Conservation (phyloP, 2,797 vertebrate species). For the Lacerta viridis region DNA sequence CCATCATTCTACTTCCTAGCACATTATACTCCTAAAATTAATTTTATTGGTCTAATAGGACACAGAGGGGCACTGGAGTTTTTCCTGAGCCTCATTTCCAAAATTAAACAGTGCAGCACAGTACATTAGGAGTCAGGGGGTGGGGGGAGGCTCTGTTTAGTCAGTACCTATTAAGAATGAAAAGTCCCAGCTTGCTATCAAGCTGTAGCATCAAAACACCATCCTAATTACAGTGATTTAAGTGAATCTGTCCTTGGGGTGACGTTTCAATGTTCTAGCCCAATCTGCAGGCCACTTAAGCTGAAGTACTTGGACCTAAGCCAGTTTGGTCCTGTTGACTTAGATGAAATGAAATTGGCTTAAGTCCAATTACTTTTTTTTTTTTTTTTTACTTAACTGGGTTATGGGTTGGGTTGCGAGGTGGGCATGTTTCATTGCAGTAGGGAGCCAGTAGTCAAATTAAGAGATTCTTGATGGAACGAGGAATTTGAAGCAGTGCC, state of each 20-base stretch:
- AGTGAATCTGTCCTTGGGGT: constrained; percentile 52
- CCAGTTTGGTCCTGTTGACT: constrained; percentile 37
- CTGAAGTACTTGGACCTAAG: constrained; percentile 39
- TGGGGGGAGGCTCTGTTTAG: background rate
- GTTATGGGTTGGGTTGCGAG: constrained; percentile 15
- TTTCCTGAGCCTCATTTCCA: constrained; percentile 16
- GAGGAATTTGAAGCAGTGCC: background rate
- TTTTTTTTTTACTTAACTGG: constrained; percentile 24
- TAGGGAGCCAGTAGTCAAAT: background rate
- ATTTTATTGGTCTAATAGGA: background rate
- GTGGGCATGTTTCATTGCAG: background rate
- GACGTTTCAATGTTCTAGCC: constrained; percentile 40
- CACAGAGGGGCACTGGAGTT: background rate
- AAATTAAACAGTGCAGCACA: constrained; percentile 27
- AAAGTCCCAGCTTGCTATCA: constrained; percentile 1
- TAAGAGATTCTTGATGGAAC: background rate
- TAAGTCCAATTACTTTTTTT: background rate
- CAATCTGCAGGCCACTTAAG: constrained; percentile 29
- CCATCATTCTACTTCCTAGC: background rate
- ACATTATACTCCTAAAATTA: constrained; percentile 12
- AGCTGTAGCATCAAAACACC: constrained; percentile 23
- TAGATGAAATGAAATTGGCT: constrained; percentile 46
- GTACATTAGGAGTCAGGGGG: background rate
- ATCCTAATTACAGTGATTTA: constrained; percentile 50
- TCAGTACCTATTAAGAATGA: constrained; percentile 31